Base-by-base conservation (phyloP, 2,113 vertebrate genomes). In the Delphinus delphis region DNA sequence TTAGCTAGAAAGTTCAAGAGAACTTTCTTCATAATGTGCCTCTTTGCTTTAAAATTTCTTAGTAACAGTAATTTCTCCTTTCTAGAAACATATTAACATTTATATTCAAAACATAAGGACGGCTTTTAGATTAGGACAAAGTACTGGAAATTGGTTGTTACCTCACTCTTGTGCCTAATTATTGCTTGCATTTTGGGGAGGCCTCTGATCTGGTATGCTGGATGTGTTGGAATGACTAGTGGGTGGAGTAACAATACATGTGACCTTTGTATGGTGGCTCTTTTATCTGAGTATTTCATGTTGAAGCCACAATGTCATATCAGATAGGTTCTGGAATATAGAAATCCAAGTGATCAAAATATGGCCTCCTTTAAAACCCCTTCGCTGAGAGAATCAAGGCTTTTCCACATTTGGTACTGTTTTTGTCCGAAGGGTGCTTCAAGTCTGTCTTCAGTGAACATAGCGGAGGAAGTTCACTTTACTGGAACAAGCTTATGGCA, bases 81-180 rank as follows among this genome's bases (percentile, higher is more conserved):
- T 95, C 93, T 97, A 82, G 96, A 98, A 95, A 97, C 92, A 96
- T 41, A 68, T 84, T 73, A 53, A 15, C 96, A 95, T 97, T 98
- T 97, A 88, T 65, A 90, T 71, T 63, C 0, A 73, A 47, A n/a
- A 50, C 41, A 31, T n/a, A 36, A n/a, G 36, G n/a, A 10, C 25
- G 50, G 62, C 58, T 95, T 97, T 95, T 58, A 82, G 92, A 79
- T 87, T 93, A 87, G 90, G 25, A 90, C 70, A 82, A 67, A 95
- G 1, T 0, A 85, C 70, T 96, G 74, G 94, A 97, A 97, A 97
- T 76, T 33, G 79, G 88, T 92, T 7, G 87, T n/a, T 50, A 88
- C n/a, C 21, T 90, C n/a, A 28, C 60, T 83, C 93, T 0, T 38
- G 58, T n/a, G 81, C 47, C 68, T 96, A 93, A 95, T 65, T 82